Evolutionary conservation across 2,888 invertebrate species (phyloP), one percentile per base, ranked within the genome.

Genomic region (Oxyteleia sp.): DNA sequence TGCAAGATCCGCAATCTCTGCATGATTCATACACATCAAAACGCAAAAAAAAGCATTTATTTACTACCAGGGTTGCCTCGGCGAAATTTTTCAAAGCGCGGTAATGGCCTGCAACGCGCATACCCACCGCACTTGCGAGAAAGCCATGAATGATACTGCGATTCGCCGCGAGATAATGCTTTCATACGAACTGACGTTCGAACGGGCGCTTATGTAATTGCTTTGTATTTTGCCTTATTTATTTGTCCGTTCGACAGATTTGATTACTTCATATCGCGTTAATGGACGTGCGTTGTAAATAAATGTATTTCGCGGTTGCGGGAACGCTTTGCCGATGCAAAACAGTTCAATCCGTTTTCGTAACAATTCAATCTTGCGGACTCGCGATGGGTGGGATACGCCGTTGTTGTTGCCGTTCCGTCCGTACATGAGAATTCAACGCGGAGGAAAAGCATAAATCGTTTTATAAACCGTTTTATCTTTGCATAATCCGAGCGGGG

Each of bases 161-260:
- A 80, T 72, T 64, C 45, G 72, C 53, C 32, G 57, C 47, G 64
- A 71, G 82, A 76, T 71, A 71, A 76, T 74, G 68, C 79, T 45
- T 35, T 69, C 68, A 8, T 68, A 47, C 64, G 32, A 49, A 41
- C 61, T 35, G 49, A 68, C 49, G 61, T 29, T 45, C 18, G 55
- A 55, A 15, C 53, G 64, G 32, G 2, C 57, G 41, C 76, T 63
- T 79, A 71, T 71, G 79, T 79, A 79, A 79, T 64, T 79, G 71
- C 79, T 71, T 79, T 79, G 79, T 79, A 57, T 79, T 79, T 79
- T 23, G 64, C 79, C 29, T 79, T 79, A 71, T 79, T 79, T 79
- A 79, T 79, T 79, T 57, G 71, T 71, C 35, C 49, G 71, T 71
- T 71, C n/a, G n/a, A n/a, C n/a, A n/a, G n/a, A n/a, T n/a, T n/a